Percentiles rank a stretch among this genome's conserved stretches.
phyloP scores from a whole-genome alignment of 2,888 invertebrate species.

The Allophyes oxyacanthae region DNA sequence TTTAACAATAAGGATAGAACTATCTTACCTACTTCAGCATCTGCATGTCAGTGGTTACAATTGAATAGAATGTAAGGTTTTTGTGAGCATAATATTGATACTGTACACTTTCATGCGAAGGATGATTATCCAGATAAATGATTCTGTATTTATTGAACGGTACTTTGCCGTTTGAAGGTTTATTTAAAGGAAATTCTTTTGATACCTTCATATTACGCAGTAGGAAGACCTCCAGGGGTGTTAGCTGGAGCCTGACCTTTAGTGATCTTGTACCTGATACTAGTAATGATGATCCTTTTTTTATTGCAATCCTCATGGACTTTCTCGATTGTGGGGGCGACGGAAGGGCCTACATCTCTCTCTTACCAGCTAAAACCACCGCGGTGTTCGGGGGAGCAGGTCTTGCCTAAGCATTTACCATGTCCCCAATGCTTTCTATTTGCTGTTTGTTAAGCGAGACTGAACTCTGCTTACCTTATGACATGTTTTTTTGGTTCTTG shows the following conservation, averaged over 20 bases:
- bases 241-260: constrained; percentile 7
- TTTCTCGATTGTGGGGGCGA: too few species aligned
- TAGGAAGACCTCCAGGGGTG: constrained; percentile 27
- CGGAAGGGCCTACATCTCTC: too few species aligned
- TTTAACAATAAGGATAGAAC: too few species aligned
- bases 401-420: too few species aligned
- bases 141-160: constrained; percentile 44
- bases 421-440: too few species aligned
- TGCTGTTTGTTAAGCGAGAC: too few species aligned
- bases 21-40: constrained; percentile 32
- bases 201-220: constrained; percentile 19
- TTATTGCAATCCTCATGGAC: too few species aligned
- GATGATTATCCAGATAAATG: constrained; percentile 54
- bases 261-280: constrained; percentile 4
- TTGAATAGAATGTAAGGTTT: constrained; percentile 38
- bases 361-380: too few species aligned
- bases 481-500: too few species aligned
- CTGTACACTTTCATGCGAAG: constrained; percentile 47
- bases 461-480: too few species aligned
- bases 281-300: not conserved
- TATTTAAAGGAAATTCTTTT: constrained; percentile 36
- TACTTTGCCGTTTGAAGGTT: constrained; percentile 34
- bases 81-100: constrained; percentile 52
- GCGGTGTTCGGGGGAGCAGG: too few species aligned
- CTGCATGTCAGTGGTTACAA: constrained; percentile 11